Conservation (phyloP, 2,888 invertebrate genomes). For the Ornithoptera alexandrae region DNA sequence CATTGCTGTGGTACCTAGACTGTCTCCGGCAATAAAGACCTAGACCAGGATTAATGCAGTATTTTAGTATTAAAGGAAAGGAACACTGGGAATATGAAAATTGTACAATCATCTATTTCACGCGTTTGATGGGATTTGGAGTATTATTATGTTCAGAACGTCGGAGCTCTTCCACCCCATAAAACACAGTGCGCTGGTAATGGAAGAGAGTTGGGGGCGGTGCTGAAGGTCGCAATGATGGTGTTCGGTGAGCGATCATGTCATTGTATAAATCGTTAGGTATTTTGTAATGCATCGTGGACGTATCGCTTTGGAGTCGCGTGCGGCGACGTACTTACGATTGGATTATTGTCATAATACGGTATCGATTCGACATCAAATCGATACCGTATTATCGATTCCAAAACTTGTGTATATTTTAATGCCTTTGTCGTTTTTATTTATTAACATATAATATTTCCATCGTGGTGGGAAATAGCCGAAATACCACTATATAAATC, state of each 20-base stretch:
- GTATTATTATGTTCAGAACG: conserved; percentile 17
- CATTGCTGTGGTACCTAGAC: too few species aligned
- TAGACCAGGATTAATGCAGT: too few species aligned
- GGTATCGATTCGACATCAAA: conserved; percentile 28
- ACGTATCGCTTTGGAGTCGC: conserved; percentile 43
- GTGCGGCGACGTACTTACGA: conserved; percentile 34
- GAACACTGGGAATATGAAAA: too few species aligned
- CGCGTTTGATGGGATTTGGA: conserved; percentile 13
- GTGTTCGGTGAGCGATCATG: conserved; percentile 22
- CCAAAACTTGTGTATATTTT: not conserved
- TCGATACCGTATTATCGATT: conserved; percentile 2
- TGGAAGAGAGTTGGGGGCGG: conserved; percentile 34
- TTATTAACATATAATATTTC: too few species aligned
- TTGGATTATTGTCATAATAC: conserved; percentile 34
- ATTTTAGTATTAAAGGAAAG: too few species aligned
- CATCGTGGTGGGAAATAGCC: too few species aligned
- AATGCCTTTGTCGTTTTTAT: too few species aligned
- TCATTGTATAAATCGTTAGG: conserved; percentile 28
- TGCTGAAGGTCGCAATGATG: conserved; percentile 19
- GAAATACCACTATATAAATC: too few species aligned
- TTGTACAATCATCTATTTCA: conserved; percentile 19
- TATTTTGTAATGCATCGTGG: conserved; percentile 48
- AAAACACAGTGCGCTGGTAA: conserved; percentile 36
- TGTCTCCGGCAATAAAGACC: too few species aligned
- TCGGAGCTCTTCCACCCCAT: conserved; percentile 18